Conservation (phyloP, 2,113 vertebrate species). For the Varanus komodoensis region DNA sequence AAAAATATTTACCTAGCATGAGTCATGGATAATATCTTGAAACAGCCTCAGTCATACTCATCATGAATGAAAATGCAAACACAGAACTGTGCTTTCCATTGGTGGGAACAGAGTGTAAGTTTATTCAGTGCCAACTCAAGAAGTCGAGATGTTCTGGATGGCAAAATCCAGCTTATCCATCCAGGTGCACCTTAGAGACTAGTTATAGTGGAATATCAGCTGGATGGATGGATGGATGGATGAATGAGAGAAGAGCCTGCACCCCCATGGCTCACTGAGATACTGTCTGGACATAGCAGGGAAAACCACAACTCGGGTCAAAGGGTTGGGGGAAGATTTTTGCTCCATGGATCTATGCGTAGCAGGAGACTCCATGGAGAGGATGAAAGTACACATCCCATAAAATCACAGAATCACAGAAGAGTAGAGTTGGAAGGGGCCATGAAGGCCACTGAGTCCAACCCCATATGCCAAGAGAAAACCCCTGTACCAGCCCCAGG, state of each 20-base stretch:
- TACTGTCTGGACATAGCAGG: too few relatives aligned
- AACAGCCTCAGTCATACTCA: constrained; percentile 6
- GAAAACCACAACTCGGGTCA: not conserved
- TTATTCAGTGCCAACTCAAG: not conserved
- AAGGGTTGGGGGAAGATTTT: not conserved
- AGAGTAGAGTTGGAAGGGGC: too few relatives aligned
- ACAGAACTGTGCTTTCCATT: not conserved
- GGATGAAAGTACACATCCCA: too few relatives aligned
- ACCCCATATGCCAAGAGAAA: too few relatives aligned
- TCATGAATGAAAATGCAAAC: not conserved
- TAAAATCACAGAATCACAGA: too few relatives aligned
- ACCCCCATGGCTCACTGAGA: not conserved
- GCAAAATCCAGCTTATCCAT: not conserved
- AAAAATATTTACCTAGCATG: constrained; percentile 14
- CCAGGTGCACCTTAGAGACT: not conserved
- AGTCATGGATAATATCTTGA: not conserved
- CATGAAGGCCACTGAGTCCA: too few relatives aligned
- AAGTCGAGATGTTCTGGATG: not conserved
- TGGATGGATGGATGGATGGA: too few relatives aligned
- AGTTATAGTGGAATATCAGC: too few relatives aligned
- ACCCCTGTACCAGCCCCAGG: too few relatives aligned
- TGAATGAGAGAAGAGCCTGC: not conserved
- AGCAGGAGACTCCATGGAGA: not conserved
- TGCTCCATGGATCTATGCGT: too few relatives aligned
- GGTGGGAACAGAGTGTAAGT: not conserved